Conservation (phyloP, 2,888 invertebrate genomes). For the Muscina levida region DNA sequence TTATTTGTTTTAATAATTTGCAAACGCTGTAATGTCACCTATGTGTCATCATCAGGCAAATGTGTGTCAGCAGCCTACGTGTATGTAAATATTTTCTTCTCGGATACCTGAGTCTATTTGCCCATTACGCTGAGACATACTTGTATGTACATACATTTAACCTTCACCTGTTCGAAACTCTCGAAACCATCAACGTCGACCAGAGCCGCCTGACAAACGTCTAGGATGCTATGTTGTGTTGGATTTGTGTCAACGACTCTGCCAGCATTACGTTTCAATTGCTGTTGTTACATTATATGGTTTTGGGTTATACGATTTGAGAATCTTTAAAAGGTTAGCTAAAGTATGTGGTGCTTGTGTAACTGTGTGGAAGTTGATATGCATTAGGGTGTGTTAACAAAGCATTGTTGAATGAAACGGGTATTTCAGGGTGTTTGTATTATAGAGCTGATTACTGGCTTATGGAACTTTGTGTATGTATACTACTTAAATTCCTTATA, state of each 20-base stretch:
- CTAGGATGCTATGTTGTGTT: slow-evolving; percentile 46
- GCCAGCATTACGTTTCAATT: slow-evolving; percentile 70
- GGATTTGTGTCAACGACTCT: slow-evolving; percentile 75
- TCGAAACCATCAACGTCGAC: not conserved
- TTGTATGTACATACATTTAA: not conserved
- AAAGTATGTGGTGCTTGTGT: too few species aligned
- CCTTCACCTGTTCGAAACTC: slow-evolving; percentile 26
- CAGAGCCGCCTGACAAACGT: slow-evolving; percentile 1
- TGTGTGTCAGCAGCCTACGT: not conserved
- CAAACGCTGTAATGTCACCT: not conserved
- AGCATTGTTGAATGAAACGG: too few species aligned
- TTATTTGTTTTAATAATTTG: slow-evolving; percentile 34
- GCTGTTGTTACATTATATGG: not conserved
- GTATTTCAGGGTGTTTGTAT: too few species aligned
- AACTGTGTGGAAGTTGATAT: too few species aligned
- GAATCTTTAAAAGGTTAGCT: too few species aligned
- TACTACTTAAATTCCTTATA: too few species aligned
- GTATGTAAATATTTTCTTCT: slow-evolving; percentile 1
- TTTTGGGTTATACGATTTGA: slow-evolving; percentile 22
- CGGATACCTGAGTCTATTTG: slow-evolving; percentile 14
- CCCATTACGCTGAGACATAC: slow-evolving; percentile 7
- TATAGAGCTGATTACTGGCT: too few species aligned
- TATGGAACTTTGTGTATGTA: too few species aligned
- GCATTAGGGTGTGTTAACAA: too few species aligned
- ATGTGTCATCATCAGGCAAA: not conserved